phyloP scores from a whole-genome alignment of 2,888 invertebrate species.

The Agonopterix alstromeriana region DNA sequence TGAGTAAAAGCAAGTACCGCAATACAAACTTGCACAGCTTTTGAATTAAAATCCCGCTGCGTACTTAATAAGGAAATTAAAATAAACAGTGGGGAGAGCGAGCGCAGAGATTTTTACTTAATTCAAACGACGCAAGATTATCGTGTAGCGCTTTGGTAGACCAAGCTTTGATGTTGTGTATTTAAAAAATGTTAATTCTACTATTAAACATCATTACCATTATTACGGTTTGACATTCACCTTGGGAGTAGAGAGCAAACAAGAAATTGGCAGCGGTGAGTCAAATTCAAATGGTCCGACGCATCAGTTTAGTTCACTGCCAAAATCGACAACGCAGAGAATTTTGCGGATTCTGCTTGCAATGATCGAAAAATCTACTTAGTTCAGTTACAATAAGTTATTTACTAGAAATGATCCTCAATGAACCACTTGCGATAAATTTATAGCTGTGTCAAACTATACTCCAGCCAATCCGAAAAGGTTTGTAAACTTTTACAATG shows the following conservation, averaged over 20 bases:
- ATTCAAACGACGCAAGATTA: no score
- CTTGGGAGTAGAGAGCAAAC: slow-evolving; percentile 1
- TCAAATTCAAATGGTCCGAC: slow-evolving; percentile 4
- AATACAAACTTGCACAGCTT: no score
- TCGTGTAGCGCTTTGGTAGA: no score
- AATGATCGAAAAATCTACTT: slow-evolving; percentile 17
- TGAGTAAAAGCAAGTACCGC: no score
- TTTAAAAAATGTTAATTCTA: no score
- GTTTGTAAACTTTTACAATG: slow-evolving; percentile 7
- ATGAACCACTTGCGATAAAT: slow-evolving; percentile 15
- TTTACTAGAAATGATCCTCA: slow-evolving; percentile 13
- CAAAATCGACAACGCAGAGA: slow-evolving; percentile 6
- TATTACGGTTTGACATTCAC: slow-evolving; percentile 8
- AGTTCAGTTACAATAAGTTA: slow-evolving; percentile 16
- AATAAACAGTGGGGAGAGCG: no score
- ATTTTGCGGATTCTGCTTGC: slow-evolving; percentile 13
- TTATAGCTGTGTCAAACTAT: slow-evolving; percentile 8
- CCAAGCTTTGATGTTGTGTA: no score
- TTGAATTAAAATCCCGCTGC: no score
- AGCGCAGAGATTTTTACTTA: no score
- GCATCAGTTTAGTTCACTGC: slow-evolving; percentile 9
- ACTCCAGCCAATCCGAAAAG: slow-evolving; percentile 3
- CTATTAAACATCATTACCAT: background rate
- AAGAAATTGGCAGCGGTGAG: slow-evolving; percentile 1
- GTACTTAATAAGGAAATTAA: no score